Conservation (phyloP, 1,140 invertebrate genomes). For the Caenorhabditis briggsae region DNA sequence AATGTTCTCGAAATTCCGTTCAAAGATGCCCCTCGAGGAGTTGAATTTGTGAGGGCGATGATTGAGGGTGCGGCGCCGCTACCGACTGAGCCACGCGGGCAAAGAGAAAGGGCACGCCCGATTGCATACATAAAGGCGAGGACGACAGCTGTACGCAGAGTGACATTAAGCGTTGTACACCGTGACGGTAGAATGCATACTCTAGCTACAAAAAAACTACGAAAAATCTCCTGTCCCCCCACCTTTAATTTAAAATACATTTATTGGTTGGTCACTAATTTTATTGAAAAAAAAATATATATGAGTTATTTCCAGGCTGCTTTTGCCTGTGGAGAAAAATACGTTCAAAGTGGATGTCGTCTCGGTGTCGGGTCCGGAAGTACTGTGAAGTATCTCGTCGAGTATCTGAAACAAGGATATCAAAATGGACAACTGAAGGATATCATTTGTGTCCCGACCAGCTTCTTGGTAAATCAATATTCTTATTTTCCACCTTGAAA, state of each 20-base stretch:
- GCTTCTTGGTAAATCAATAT: conserved; percentile 36
- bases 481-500: not conserved
- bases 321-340: conserved; percentile 63
- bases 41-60: too few species aligned
- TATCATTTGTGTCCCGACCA: conserved; percentile 57
- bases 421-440: conserved; percentile 52
- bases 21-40: too few species aligned
- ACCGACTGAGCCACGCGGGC: too few species aligned
- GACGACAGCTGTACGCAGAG: too few species aligned
- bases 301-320: conserved; percentile 58
- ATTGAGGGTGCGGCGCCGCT: too few species aligned
- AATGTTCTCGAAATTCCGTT: too few species aligned
- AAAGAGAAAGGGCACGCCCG: too few species aligned
- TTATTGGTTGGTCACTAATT: not conserved
- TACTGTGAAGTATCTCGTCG: conserved; percentile 67
- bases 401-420: conserved; percentile 62
- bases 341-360: conserved; percentile 61
- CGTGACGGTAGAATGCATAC: too few species aligned
- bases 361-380: conserved; percentile 68
- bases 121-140: too few species aligned
- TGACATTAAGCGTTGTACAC: too few species aligned
- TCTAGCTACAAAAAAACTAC: too few species aligned
- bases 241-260: not conserved
- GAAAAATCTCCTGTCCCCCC: too few species aligned
- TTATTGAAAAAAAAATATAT: not conserved